Evolutionary conservation across 2,888 invertebrate species (phyloP).

Genomic region (Sepiola atlantica): DNA sequence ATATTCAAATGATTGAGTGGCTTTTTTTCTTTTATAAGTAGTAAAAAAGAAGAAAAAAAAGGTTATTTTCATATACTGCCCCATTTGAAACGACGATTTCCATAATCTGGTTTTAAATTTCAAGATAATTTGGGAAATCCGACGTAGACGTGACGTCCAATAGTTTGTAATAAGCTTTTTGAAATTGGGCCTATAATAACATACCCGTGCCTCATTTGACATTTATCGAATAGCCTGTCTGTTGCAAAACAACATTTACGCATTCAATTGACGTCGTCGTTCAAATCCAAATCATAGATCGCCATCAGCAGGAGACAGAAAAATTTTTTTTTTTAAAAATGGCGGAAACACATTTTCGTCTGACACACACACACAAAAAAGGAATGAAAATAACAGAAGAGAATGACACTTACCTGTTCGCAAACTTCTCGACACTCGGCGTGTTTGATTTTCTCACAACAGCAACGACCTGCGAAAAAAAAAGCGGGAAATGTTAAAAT

Average conservation of each 20-base stretch:
- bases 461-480: neutral
- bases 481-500: neutral
- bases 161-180: too few species aligned
- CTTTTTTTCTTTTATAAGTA: too few species aligned
- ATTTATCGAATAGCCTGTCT: neutral
- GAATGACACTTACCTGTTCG: neutral
- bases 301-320: neutral
- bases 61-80: too few species aligned
- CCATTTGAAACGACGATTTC: too few species aligned
- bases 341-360: neutral
- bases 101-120: too few species aligned
- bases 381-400: neutral
- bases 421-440: conserved; percentile 9
- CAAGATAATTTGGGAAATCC: too few species aligned
- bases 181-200: too few species aligned
- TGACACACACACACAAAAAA: neutral
- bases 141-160: too few species aligned
- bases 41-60: too few species aligned
- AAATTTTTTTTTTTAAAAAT: too few species aligned
- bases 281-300: neutral
- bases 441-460: conserved; percentile 22
- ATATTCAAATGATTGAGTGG: too few species aligned
- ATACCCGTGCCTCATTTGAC: neutral
- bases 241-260: neutral
- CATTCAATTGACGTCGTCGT: neutral